Evolutionary conservation across 92 coral and sea anemone species (phyloP), one percentile per base, ranked within the genome.

Genomic region (Palythoa caribaeorum): DNA sequence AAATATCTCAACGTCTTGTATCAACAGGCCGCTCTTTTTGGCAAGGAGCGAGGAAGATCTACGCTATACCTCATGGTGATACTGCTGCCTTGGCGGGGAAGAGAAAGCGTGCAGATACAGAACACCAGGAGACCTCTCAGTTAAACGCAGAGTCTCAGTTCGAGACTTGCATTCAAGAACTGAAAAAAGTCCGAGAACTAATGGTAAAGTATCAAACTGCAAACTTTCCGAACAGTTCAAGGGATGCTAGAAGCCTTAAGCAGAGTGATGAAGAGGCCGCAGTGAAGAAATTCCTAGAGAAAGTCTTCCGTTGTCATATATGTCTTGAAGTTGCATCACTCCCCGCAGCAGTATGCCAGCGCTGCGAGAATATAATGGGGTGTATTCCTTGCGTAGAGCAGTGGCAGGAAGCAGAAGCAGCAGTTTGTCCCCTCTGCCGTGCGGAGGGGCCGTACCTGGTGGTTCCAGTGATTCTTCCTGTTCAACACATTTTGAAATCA

Each of bases 351-450:
- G 90, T 87, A 21, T 92, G 94, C 59, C 57, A 89, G 51, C 47
- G 71, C 17, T 90, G 93, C 83, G 73, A 70, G 63, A 70, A 66
- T 38, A 79, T 90, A 16, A 93, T 93, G 17, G 95, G 93, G 6
- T 93, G 95, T 63, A 60, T 93, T 19, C 93, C 95, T 17, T 93
- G 95, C 65, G 77, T 90, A 53, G 93, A 93, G 73, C 92, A 93
- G 84, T 93, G 92, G 95, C 88, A 87, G 59, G 93, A 85, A 69
- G 38, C 73, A 54, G 73, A 60, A 37, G 79, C 71, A 10, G 60
- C 81, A n/a, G 79, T 89, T 72, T 92, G 92, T 76, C 92, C 92
- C 53, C 89, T 92, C 60, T 89, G 90, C 57, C 55, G 90, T 38
- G 54, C 84, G 11, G 77, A 73, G 35, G 84, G 70, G 47, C 40